A percentile compares a stretch with the other conserved stretches of the same genome.
phyloP scores from a whole-genome alignment of 2,797 vertebrate genomes.

The Denticeps clupeoides region DNA sequence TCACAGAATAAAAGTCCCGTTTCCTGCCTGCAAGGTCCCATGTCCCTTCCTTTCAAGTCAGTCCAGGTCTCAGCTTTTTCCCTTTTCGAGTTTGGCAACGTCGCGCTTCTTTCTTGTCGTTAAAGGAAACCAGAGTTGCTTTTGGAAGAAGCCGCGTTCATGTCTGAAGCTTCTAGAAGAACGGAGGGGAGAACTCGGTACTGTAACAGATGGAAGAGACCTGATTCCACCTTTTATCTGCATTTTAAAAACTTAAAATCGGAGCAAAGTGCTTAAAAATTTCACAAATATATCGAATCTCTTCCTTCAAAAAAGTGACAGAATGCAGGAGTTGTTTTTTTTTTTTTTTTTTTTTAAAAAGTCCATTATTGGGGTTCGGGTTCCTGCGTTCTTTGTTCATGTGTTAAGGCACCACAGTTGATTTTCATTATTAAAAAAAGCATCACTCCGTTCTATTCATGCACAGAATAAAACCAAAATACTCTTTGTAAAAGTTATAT shows the following conservation, averaged over 20 bases:
- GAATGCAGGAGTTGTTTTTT: constrained; percentile 35
- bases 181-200: not conserved
- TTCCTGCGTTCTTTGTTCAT: constrained; percentile 56
- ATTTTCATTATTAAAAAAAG: constrained; percentile 34
- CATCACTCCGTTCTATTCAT: constrained; percentile 85
- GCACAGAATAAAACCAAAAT: constrained; percentile 88
- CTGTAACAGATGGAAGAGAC: constrained; percentile 38
- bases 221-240: constrained; percentile 12
- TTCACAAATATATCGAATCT: constrained; percentile 34
- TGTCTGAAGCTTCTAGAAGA: constrained; percentile 4
- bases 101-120: constrained; percentile 2
- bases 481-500: constrained; percentile 92
- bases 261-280: constrained; percentile 48
- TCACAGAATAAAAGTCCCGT: too few relatives aligned
- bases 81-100: constrained; percentile 22
- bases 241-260: too few relatives aligned
- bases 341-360: not conserved
- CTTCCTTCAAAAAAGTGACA: constrained; percentile 51
- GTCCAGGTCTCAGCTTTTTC: constrained; percentile 5
- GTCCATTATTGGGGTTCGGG: too few relatives aligned
- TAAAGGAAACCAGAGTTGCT: not conserved
- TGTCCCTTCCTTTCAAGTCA: constrained; percentile 8
- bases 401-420: constrained; percentile 85
- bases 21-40: too few relatives aligned
- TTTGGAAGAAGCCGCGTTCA: constrained; percentile 13